Conservation (phyloP, 30 jellyfish, hydroid and myxozoan species). For the Pelagia noctiluca region DNA sequence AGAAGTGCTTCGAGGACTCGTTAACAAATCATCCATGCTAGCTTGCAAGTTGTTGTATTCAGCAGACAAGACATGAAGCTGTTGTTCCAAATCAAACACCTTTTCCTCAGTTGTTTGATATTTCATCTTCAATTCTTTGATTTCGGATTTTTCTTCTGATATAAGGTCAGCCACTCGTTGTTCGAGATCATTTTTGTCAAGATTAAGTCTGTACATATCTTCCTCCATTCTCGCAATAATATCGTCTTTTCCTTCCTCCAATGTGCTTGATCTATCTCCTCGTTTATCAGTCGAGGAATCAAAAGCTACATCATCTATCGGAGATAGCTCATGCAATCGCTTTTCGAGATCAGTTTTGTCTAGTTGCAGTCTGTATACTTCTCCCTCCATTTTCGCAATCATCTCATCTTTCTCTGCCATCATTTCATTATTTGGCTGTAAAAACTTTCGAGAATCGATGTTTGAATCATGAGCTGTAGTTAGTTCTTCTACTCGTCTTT, state of each 20-base stretch:
- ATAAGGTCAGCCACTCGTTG: constrained; percentile 45
- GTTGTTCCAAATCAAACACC: constrained; percentile 33
- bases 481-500: not conserved
- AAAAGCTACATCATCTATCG: too few species aligned
- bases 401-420: too few species aligned
- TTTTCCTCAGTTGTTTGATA: constrained; percentile 42
- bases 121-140: constrained; percentile 4
- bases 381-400: too few species aligned
- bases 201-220: constrained; percentile 34
- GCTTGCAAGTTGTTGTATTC: constrained; percentile 41
- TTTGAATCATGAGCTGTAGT: not conserved
- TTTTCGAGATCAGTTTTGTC: constrained; percentile 47
- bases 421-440: too few species aligned
- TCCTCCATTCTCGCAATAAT: constrained; percentile 50
- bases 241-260: not conserved
- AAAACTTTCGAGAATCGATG: too few species aligned
- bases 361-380: constrained; percentile 50
- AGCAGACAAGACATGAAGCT: constrained; percentile 6
- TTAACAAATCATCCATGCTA: constrained; percentile 45
- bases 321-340: constrained; percentile 21
- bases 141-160: constrained; percentile 37
- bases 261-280: not conserved
- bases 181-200: constrained; percentile 48
- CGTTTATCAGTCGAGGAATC: too few species aligned
- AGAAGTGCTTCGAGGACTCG: constrained; percentile 59